Evolutionary conservation across 2,797 vertebrate genomes (phyloP).

Genomic region (Coregonus sp.): DNA sequence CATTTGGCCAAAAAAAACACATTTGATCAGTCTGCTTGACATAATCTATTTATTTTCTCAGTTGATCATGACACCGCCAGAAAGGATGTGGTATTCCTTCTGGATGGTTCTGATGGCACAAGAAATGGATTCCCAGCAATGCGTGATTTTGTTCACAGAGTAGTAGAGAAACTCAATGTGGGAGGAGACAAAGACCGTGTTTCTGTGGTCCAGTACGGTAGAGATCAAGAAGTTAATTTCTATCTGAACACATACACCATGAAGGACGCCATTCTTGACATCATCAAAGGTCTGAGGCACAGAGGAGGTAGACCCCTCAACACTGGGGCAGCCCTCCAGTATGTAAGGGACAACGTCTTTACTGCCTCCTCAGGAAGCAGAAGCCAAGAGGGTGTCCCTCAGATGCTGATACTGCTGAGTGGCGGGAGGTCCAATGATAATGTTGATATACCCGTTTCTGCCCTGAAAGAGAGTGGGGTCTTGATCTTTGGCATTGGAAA

Average conservation of each 20-base stretch:
- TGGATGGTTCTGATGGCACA: slow-evolving; percentile 57
- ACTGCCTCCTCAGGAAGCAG: slow-evolving; percentile 9
- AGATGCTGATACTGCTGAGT: no score
- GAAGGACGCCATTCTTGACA: no score
- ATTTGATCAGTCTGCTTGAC: slow-evolving; percentile 12
- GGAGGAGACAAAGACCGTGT: no score
- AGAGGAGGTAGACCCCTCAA: slow-evolving; percentile 11
- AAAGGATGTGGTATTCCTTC: slow-evolving; percentile 50
- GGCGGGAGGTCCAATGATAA: slow-evolving; percentile 29
- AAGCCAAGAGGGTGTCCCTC: background rate
- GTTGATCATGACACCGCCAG: slow-evolving; percentile 33
- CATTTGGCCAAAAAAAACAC: slow-evolving; percentile 30
- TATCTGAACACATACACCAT: no score
- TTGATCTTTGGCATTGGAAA: slow-evolving; percentile 28
- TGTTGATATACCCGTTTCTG: background rate
- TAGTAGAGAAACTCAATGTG: no score
- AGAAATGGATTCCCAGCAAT: slow-evolving; percentile 61
- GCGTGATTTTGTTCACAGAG: no score
- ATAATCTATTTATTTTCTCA: slow-evolving; percentile 16
- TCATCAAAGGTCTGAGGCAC: background rate
- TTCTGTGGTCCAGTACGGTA: no score
- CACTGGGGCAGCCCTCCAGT: no score
- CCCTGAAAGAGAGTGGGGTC: no score
- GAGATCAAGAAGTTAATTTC: no score
- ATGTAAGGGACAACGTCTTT: slow-evolving; percentile 16